These are phyloP conservation scores for Muntiacus muntjak DNA, from an alignment of 2,113 vertebrate species.

Conservation along the genomic window DNA sequence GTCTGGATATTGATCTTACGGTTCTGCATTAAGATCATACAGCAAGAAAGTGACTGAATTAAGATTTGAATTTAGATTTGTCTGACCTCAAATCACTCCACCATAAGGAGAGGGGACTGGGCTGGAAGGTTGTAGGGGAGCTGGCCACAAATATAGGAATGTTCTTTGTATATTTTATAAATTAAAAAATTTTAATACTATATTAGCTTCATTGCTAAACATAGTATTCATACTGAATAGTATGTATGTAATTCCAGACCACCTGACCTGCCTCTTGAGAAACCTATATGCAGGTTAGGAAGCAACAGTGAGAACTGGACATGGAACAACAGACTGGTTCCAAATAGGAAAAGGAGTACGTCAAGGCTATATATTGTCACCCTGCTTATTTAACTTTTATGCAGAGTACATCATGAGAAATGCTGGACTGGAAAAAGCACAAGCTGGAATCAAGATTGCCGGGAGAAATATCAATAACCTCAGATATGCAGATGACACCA, in stretches of 20 bases:
- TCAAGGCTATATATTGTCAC: too few species aligned
- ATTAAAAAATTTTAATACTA: slow-evolving; percentile 10
- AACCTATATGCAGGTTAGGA: too few species aligned
- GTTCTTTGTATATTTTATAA: not conserved
- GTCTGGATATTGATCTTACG: not conserved
- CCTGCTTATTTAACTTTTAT: too few species aligned
- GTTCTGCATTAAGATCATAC: not conserved
- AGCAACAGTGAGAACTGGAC: too few species aligned
- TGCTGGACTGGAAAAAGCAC: too few species aligned
- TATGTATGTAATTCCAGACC: not conserved
- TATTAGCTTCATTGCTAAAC: not conserved
- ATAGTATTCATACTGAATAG: not conserved
- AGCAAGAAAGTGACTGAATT: not conserved
- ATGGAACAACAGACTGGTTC: too few species aligned
- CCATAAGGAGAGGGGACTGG: not conserved
- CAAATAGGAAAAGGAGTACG: too few species aligned
- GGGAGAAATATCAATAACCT: too few species aligned
- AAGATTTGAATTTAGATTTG: slow-evolving; percentile 3
- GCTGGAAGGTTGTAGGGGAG: not conserved
- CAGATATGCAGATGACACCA: too few species aligned
- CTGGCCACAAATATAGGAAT: not conserved
- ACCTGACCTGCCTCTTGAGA: too few species aligned
- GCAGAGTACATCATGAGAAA: too few species aligned
- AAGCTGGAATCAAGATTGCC: too few species aligned
- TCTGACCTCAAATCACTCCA: not conserved